A percentile compares a stretch with the other conserved stretches of the same genome.
Evolutionary conservation across 1,140 invertebrate genomes (phyloP).

Genomic region (Drosophila grimshawi): DNA sequence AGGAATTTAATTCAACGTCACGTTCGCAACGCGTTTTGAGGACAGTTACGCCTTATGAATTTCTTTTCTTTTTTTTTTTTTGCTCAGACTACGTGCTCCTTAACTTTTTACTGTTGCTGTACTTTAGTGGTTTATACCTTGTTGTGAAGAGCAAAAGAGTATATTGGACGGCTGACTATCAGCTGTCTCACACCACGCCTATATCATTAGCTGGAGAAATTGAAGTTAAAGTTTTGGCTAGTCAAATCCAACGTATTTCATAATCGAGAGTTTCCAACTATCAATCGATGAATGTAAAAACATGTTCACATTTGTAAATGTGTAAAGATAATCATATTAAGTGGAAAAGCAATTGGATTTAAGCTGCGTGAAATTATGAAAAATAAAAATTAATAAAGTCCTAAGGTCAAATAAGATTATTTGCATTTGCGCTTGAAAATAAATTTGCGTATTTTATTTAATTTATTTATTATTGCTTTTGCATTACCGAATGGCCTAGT

Average conservation of each 20-base stretch:
- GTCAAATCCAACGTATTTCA: too few species aligned
- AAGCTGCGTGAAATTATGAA: neutral
- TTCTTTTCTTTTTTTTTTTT: constrained; percentile 52
- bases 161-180: too few species aligned
- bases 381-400: neutral
- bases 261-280: too few species aligned
- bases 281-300: constrained; percentile 14
- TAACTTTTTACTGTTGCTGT: constrained; percentile 37
- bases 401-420: constrained; percentile 1
- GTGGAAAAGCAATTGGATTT: constrained; percentile 32
- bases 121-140: constrained; percentile 18
- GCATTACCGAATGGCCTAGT: neutral
- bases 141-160: neutral
- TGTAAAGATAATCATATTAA: constrained; percentile 45
- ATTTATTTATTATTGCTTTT: neutral
- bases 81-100: constrained; percentile 53
- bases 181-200: too few species aligned
- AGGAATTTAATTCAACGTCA: constrained; percentile 76
- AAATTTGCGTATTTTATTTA: neutral
- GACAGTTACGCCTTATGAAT: constrained; percentile 43
- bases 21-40: constrained; percentile 66
- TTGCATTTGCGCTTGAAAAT: neutral
- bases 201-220: too few species aligned
- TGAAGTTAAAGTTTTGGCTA: too few species aligned
- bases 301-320: constrained; percentile 16